Percentiles rank a stretch among this genome's conserved stretches.
These are phyloP conservation scores for human (Homo sapiens) DNA, from an alignment of 2,113 vertebrate genomes.

Conservation along the genomic window DNA sequence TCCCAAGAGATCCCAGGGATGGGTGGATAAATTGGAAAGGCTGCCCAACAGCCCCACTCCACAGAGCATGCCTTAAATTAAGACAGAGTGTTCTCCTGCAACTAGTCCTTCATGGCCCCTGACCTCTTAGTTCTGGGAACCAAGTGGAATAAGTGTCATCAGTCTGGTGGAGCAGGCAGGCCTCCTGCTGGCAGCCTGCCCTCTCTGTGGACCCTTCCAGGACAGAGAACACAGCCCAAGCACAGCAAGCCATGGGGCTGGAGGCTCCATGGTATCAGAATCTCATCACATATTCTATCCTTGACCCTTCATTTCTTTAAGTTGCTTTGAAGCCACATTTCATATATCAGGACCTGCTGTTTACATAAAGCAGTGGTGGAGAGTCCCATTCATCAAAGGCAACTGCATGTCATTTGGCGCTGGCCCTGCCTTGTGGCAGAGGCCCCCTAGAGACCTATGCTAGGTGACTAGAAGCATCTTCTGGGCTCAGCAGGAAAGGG, in stretches of 20 bases:
- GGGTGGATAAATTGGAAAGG: background rate
- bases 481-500: background rate
- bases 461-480: background rate
- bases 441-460: background rate
- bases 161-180: background rate
- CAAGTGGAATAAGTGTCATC: background rate
- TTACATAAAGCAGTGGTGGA: background rate
- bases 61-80: rapidly evolving
- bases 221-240: background rate
- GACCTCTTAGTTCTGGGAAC: background rate
- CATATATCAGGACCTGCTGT: background rate
- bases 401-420: background rate
- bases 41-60: background rate
- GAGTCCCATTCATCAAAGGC: background rate
- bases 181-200: conserved; percentile 9
- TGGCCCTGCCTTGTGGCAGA: background rate
- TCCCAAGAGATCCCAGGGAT: background rate
- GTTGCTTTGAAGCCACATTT: background rate
- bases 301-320: background rate
- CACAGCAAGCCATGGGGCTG: background rate
- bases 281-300: background rate
- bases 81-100: background rate
- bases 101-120: no score
- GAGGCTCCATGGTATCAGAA: background rate
- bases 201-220: background rate